Evolutionary conservation across 2,797 vertebrate species (phyloP), one percentile per base, ranked within the genome.

Genomic region (Serranus cabrilla): DNA sequence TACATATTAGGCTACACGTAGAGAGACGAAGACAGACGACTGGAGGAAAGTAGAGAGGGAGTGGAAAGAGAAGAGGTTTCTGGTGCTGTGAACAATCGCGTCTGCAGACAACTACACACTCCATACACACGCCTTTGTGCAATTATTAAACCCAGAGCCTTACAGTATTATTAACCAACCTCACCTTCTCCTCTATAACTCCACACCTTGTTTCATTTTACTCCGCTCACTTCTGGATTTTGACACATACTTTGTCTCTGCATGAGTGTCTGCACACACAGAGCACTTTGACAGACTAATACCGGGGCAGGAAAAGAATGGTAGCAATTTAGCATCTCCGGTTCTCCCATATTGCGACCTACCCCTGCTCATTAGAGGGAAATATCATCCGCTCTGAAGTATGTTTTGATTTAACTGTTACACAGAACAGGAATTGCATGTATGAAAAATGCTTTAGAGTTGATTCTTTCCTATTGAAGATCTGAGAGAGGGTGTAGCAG

Each of bases 261-360:
- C 63, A 50, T 79, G 73, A 76, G 86, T 60, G 71, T 81, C 56
- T 79, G 69, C 62, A 31, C 78, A 74, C 83, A 78, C 51, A 12
- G 52, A 66, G 64, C 55, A 71, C 84, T 65, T 76, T 84, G 73
- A 87, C 74, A 84, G 61, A 67, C 78, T 78, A 46, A 76, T 46
- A 73, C 74, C 16, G 37, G 39, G 37, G 18, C 52, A 58, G 52
- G 66, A 67, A 71, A 80, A 87, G 80, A 88, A 87, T 87, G 82
- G 89, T 66, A 90, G 84, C 85, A 90, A 92, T 94, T 93, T 90
- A 89, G 84, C 59, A 87, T 90, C 87, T 90, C 70, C 55, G 79
- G 81, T 89, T 80, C 52, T 88, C 83, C 82, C 66, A 74, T 82
- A 85, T 85, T 89, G 76, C 84, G 83, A 87, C 80, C 82, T 81